Percentiles rank a stretch among this genome's conserved stretches.
phyloP scores from a whole-genome alignment of 2,113 vertebrate species.

The Neotoma lepida region DNA sequence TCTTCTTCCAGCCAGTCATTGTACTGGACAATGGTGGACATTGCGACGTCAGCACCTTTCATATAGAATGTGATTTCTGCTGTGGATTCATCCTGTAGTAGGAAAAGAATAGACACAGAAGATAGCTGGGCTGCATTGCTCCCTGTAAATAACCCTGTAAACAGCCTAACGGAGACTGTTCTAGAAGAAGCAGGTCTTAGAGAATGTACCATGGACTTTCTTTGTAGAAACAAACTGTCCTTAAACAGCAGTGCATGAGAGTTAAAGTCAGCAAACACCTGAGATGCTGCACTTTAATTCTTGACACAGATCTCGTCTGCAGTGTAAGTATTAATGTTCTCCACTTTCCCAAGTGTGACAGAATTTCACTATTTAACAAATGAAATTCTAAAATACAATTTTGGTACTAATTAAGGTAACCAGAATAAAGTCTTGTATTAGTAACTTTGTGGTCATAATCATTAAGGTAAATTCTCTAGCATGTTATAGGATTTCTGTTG shows the following conservation, averaged over 20 bases:
- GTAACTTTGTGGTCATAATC: neutral
- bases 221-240: rapidly evolving
- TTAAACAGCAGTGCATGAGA: rapidly evolving
- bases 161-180: too few relatives aligned
- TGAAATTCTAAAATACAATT: neutral
- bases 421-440: neutral
- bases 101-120: neutral
- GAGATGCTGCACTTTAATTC: neutral
- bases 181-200: neutral
- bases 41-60: constrained; percentile 98
- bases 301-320: neutral
- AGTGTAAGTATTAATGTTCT: neutral
- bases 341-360: neutral
- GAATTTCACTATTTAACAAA: neutral
- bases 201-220: neutral
- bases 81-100: constrained; percentile 92
- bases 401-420: neutral
- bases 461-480: neutral
- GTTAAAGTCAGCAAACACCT: neutral
- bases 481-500: neutral
- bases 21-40: constrained; percentile 97
- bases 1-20: constrained; percentile 99
- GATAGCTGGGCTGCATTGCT: rapidly evolving
- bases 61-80: constrained; percentile 98
- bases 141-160: neutral